Percentiles rank a stretch among this genome's conserved stretches.
These are phyloP conservation scores for Akabosia matsudoensis DNA, from an alignment of 1,140 invertebrate genomes.

Conservation along the genomic window DNA sequence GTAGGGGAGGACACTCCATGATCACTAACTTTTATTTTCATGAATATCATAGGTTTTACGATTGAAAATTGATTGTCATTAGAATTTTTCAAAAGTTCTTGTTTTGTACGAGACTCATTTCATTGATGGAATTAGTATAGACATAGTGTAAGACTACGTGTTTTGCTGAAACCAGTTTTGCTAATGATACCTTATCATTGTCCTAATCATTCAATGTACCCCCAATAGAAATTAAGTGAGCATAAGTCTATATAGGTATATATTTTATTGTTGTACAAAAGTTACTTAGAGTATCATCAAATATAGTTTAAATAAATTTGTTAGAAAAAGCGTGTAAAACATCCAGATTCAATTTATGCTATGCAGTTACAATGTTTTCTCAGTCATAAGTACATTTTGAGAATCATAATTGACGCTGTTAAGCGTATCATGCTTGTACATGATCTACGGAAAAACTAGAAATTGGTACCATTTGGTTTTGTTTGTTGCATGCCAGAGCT, in stretches of 20 bases:
- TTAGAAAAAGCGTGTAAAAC: background rate
- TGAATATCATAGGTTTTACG: too few species aligned
- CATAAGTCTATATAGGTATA: background rate
- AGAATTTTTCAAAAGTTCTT: too few species aligned
- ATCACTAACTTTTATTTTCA: too few species aligned
- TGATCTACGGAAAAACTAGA: background rate
- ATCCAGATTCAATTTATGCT: background rate
- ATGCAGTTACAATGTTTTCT: background rate
- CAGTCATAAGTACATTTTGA: constrained; percentile 16
- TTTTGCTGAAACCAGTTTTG: too few species aligned
- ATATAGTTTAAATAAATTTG: constrained; percentile 11
- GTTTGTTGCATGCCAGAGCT: background rate
- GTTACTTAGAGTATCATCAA: background rate
- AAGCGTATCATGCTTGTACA: constrained; percentile 15
- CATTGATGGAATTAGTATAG: too few species aligned
- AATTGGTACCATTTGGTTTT: background rate
- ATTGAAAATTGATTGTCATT: too few species aligned
- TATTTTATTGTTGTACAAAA: constrained; percentile 24
- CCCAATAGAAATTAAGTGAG: background rate
- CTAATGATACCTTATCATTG: background rate
- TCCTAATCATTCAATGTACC: background rate
- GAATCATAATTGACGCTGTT: background rate
- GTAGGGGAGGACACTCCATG: too few species aligned
- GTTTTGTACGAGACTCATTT: too few species aligned
- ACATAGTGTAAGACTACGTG: too few species aligned